Evolutionary conservation across 2,113 vertebrate genomes (phyloP), one percentile per base, ranked within the genome.

Genomic region (Oceanites oceanicus): DNA sequence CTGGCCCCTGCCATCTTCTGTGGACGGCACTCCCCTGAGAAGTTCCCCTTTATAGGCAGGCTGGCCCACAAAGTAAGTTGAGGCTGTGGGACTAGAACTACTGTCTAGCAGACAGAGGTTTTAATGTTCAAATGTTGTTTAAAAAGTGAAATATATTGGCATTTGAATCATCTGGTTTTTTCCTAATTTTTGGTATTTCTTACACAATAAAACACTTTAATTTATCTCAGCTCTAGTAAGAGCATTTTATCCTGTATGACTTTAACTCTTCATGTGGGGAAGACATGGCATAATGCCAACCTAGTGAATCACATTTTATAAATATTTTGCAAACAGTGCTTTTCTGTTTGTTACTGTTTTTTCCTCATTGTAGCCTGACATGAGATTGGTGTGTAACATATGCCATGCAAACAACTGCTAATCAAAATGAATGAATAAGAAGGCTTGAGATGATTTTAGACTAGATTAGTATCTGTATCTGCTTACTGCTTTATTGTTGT

Each of bases 51-150:
- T 3, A 0, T 4, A 23, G 47, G 6, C 29, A 18, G 61, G 47
- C 34, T 22, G 84, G 7, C 13, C 1, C 12, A 10, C 72, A 15
- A 0, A 4, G 2, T 2, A 5, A 5, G 6, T 0, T 25, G 47
- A 30, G 80, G 40, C 53, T 52, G 13, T 40, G 68, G 45, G 13
- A 19, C 55, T 15, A 2, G 19, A 63, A 2, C 61, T 62, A 4
- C 34, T 32, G 36, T 63, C 59, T 3, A 15, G 42, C 44, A 76
- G 49, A 52, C 26, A 18, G n/a, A 7, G 7, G 6, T 7, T 44
- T 30, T 17, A 8, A 3, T 47, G 26, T 45, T 34, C 1, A 2
- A 30, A 29, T 4, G 29, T 34, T 7, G 1, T 36, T 68, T 21
- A 7, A 32, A 61, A 83, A 32, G 20, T 34, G 49, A 76, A 36